phyloP scores from a whole-genome alignment of 2,888 invertebrate genomes.

The Aphodius sticticus region DNA sequence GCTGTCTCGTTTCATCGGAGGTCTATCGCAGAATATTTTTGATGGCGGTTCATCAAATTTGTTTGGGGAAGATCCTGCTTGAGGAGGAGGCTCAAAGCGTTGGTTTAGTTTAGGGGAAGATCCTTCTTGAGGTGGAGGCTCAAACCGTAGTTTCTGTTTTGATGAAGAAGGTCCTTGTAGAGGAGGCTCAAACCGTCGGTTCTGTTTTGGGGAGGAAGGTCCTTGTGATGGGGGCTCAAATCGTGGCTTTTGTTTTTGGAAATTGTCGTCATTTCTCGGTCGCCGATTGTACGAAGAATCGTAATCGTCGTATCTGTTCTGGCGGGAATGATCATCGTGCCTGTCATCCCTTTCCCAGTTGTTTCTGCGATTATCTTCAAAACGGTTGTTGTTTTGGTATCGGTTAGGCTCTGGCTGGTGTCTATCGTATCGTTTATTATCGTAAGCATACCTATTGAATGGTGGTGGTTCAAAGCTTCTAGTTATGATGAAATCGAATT shows the following conservation, averaged over 20 bases:
- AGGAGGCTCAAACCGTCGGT: not conserved
- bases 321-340: not conserved
- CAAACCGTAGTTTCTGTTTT: not conserved
- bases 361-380: not conserved
- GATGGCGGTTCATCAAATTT: not conserved
- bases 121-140: not conserved
- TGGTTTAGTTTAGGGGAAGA: not conserved
- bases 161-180: not conserved
- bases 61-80: not conserved
- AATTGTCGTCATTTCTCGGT: not conserved
- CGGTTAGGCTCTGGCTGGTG: conserved; percentile 11
- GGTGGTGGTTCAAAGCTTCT: conserved; percentile 44
- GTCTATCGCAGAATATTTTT: not conserved
- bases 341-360: no score
- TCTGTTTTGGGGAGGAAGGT: not conserved
- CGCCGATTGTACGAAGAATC: conserved; percentile 29
- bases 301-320: conserved; percentile 32
- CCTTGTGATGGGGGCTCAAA: not conserved
- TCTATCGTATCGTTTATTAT: conserved; percentile 28
- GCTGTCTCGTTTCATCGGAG: not conserved
- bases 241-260: not conserved
- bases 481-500: conserved; percentile 53
- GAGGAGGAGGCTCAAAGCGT: not conserved
- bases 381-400: conserved; percentile 15
- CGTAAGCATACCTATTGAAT: conserved; percentile 22